Base-by-base conservation (phyloP, 2,797 vertebrate species). In the Serranus cabrilla region DNA sequence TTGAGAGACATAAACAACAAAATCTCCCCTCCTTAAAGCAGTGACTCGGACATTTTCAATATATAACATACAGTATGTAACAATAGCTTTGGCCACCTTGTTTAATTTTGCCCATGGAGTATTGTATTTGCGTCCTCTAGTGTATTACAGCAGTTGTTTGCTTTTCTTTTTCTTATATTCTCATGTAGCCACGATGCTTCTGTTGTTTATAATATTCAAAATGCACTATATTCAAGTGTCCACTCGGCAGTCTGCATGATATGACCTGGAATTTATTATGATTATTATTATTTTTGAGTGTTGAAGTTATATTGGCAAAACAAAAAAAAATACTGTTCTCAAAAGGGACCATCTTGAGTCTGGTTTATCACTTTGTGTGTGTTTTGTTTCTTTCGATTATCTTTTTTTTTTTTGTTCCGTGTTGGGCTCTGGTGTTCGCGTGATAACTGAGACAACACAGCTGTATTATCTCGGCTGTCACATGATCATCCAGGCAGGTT, bases 271-370 rank as follows among this genome's bases (percentile, higher is more conserved):
- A 73, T 87, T 88, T 76, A 73, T 80, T 74, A 62, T 77, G 4
- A 61, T 81, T 74, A 23, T 81, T 87, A 34, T 82, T 39, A 25
- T 64, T 47, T 80, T 81, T 81, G 78, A 84, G 82, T 88, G 85
- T 87, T 84, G 20, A 72, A 76, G 63, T 82, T 86, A 74, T 81
- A 64, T 76, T 64, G 66, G 47, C 59, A 61, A 70, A 86, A 68
- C 58, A 71, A 63, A 58, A 57, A 58, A 57, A 74, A 76, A 42
- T 10, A 57, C 39, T 52, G 56, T 87, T 88, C 77, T 80, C 37
- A 85, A 84, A 90, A 87, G 90, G 92, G 89, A 91, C 89, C 90
- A 89, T 84, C 67, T 72, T 63, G 37, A 81, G 61, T 85, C 58
- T 82, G 84, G 57, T 83, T 89, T 79, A 64, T 83, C 57, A 23